Evolutionary conservation across 2,888 invertebrate genomes (phyloP).

Genomic region (Emmelina monodactyla): DNA sequence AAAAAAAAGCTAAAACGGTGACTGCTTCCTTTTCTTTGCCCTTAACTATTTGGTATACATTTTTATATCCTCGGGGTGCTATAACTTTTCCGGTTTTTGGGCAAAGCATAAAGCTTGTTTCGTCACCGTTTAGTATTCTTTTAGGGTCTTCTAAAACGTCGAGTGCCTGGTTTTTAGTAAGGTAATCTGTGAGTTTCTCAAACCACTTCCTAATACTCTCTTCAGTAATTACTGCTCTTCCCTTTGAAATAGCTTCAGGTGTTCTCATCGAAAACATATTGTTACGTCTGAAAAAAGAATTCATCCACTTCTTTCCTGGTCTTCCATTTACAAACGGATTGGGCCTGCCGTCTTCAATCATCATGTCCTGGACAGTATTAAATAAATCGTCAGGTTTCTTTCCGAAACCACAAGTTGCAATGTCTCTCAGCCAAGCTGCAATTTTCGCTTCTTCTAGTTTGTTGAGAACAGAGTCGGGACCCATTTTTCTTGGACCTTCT

Average conservation of each 20-base stretch:
- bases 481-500: too few relatives aligned
- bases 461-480: too few relatives aligned
- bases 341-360: too few relatives aligned
- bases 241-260: background rate
- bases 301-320: too few relatives aligned
- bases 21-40: slow-evolving; percentile 19
- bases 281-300: too few relatives aligned
- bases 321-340: too few relatives aligned
- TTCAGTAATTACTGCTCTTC: background rate
- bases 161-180: background rate
- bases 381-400: too few relatives aligned
- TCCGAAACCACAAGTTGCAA: too few relatives aligned
- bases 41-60: slow-evolving; percentile 14
- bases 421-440: too few relatives aligned
- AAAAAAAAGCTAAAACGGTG: slow-evolving; percentile 15
- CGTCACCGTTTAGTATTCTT: background rate
- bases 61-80: slow-evolving; percentile 17
- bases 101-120: slow-evolving; percentile 11
- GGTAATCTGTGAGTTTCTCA: background rate
- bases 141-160: background rate
- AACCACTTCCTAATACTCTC: background rate
- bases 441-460: too few relatives aligned
- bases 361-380: too few relatives aligned
- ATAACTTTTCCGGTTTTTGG: slow-evolving; percentile 17
- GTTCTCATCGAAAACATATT: too few relatives aligned